These are phyloP conservation scores for Pycnomerus fuliginosus DNA, from an alignment of 2,888 invertebrate species.

Conservation along the genomic window DNA sequence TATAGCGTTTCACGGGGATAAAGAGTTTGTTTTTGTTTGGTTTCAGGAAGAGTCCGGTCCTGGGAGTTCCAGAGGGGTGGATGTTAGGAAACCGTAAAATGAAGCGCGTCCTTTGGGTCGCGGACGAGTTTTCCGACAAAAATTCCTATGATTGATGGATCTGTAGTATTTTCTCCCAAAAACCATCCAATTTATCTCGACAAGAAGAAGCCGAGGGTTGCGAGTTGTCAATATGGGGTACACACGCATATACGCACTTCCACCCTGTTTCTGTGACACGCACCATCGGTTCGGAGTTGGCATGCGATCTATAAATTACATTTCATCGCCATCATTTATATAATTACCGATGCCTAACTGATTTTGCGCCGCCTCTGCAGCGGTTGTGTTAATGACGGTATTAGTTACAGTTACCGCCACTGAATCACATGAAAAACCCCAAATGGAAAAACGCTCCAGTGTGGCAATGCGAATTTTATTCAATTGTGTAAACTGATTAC, in stretches of 20 bases:
- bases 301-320: conserved; percentile 19
- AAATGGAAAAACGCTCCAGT: too few relatives aligned
- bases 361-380: conserved; percentile 13
- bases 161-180: conserved; percentile 22
- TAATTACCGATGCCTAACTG: conserved; percentile 16
- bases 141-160: conserved; percentile 31
- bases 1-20: conserved; percentile 12
- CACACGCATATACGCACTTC: conserved; percentile 1
- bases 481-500: too few relatives aligned
- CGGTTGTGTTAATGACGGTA: too few relatives aligned
- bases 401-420: too few relatives aligned
- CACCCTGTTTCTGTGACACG: conserved; percentile 1
- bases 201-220: conserved; percentile 20
- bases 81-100: conserved; percentile 20
- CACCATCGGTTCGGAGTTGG: conserved; percentile 10
- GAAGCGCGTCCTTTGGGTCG: conserved; percentile 22
- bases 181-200: conserved; percentile 27
- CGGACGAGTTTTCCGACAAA: too few relatives aligned
- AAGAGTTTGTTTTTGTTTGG: conserved; percentile 8
- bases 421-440: too few relatives aligned
- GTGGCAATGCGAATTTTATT: too few relatives aligned
- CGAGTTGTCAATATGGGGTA: conserved; percentile 25
- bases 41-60: conserved; percentile 8
- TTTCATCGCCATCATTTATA: conserved; percentile 16
- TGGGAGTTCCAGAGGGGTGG: too few relatives aligned